Evolutionary conservation across 2,888 invertebrate species (phyloP).

Genomic region (Nymphalis c-album): DNA sequence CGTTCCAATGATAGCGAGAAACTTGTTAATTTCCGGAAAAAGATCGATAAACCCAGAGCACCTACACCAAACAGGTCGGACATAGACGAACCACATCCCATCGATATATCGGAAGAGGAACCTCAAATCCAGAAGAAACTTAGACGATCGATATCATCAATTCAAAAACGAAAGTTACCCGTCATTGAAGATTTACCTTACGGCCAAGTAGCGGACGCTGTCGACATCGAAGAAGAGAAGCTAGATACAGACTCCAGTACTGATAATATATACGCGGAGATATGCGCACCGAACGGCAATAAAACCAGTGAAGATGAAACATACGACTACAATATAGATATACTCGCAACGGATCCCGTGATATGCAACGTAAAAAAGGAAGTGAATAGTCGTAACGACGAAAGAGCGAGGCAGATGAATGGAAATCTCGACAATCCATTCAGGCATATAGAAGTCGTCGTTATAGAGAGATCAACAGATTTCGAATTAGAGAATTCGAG

Average conservation of each 20-base stretch:
- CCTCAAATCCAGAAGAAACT: constrained; percentile 74
- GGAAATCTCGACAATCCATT: constrained; percentile 75
- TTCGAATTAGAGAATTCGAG: constrained; percentile 75
- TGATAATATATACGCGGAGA: constrained; percentile 87
- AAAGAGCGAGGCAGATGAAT: constrained; percentile 71
- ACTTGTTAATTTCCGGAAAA: constrained; percentile 72
- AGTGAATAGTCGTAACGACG: constrained; percentile 73
- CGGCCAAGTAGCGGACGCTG: constrained; percentile 86
- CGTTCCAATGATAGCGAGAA: constrained; percentile 64
- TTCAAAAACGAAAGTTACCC: constrained; percentile 78
- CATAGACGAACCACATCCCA: constrained; percentile 60
- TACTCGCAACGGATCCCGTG: constrained; percentile 73
- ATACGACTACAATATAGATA: constrained; percentile 70
- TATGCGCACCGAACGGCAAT: constrained; percentile 75
- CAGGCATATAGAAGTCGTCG: constrained; percentile 78
- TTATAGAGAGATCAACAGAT: constrained; percentile 77
- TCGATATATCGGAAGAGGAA: constrained; percentile 73
- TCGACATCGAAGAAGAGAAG: constrained; percentile 72
- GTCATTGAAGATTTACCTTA: constrained; percentile 86
- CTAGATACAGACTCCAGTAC: constrained; percentile 69
- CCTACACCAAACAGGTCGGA: constrained; percentile 72
- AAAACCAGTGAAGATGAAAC: constrained; percentile 68
- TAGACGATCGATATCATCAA: constrained; percentile 78
- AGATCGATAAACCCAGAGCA: constrained; percentile 75
- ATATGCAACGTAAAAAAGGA: constrained; percentile 78